Base-by-base conservation (phyloP, 2,797 vertebrate species). In the Alcedo quadribrachys region DNA sequence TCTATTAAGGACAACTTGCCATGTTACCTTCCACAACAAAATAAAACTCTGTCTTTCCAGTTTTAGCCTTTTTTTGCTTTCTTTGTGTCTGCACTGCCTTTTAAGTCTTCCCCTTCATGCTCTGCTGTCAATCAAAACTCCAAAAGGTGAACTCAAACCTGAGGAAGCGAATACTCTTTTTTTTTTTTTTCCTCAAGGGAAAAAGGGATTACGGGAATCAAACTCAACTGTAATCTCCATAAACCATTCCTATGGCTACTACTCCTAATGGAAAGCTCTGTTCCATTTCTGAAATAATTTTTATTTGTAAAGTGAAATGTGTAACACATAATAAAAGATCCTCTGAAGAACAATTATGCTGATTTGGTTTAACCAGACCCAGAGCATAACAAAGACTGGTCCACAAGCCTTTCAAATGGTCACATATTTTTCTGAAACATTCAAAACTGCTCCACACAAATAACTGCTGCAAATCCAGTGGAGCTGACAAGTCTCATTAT, bases 341-440 rank as follows among this genome's bases (percentile, higher is more conserved):
- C 91, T 96, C 94, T 84, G 67, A 96, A 96, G 94, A 92, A 95
- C 81, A 94, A 93, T 94, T 93, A 94, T 33, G 69, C 45, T 94
- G 92, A 95, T 92, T 95, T 84, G 76, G 53, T 83, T 84, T 93
- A 93, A 94, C 68, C 63, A 95, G 92, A 87, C 63, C 16, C 24
- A 60, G 35, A 73, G 24, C 10, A 24, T 46, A 89, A 88, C 28
- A 45, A 30, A 88, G 82, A 92, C 74, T 70, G 42, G 63, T 89
- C 55, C 61, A 78, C 9, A 35, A 86, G 25, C 21, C 71, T 77
- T 89, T 78, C 2, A 8, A 82, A 92, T 24, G 67, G 77, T 85
- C 88, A 67, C 9, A 22, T 88, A 77, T 45, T 92, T 91, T 87
- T 84, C 74, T 75, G 77, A 89, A 92, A 84, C 57, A 54, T 88